Conservation (phyloP, 2,113 vertebrate genomes). For the Neolamprologus ventralis region DNA sequence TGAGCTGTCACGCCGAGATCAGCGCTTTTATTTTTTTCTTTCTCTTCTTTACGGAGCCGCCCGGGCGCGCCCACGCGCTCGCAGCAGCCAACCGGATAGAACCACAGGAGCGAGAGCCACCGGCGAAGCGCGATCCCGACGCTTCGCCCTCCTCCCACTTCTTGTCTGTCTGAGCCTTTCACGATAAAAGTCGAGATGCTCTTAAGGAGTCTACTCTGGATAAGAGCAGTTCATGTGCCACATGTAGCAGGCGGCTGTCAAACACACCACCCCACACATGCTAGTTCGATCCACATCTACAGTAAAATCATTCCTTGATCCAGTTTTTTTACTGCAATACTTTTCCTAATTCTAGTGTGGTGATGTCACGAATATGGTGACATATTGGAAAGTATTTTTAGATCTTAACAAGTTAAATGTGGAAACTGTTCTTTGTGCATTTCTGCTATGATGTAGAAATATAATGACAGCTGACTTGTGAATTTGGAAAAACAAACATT, state of each 20-base stretch:
- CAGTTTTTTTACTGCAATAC: not conserved
- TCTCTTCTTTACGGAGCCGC: not conserved
- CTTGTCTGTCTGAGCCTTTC: not conserved
- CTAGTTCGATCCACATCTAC: not conserved
- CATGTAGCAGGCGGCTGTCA: not conserved
- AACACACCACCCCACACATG: not conserved
- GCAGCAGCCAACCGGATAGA: constrained; percentile 9
- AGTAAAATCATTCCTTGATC: not conserved
- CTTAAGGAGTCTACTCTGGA: not conserved
- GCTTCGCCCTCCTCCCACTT: not conserved
- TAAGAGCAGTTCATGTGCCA: not conserved
- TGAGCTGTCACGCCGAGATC: constrained; percentile 70
- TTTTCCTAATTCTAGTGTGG: not conserved
- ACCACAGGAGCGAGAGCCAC: not conserved
- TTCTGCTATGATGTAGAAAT: not conserved
- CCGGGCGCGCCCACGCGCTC: constrained; percentile 16
- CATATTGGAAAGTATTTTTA: not conserved
- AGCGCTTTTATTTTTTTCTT: not conserved
- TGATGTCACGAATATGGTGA: not conserved
- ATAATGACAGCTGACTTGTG: not conserved
- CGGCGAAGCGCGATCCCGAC: constrained; percentile 5
- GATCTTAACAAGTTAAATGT: not conserved
- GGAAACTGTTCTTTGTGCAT: not conserved
- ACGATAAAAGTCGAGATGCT: constrained; percentile 11
- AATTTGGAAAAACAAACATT: not conserved